Conservation (phyloP, 2,113 vertebrate species). For the Jaculus jaculus region DNA sequence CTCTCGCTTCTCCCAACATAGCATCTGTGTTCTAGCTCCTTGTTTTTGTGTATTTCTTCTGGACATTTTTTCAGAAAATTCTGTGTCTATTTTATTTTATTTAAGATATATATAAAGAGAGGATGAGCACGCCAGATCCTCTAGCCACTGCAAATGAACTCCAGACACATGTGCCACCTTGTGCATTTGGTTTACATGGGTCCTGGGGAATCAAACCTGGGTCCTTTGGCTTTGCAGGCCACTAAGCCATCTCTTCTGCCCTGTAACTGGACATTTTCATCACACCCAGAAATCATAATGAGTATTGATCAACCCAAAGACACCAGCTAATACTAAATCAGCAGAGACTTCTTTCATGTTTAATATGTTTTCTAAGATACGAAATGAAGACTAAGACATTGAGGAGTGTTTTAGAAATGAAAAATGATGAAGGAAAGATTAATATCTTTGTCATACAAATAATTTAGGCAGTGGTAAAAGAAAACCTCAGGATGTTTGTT, state of each 20-base stretch:
- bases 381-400: neutral
- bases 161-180: too few species aligned
- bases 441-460: conserved; percentile 23
- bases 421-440: conserved; percentile 2
- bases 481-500: neutral
- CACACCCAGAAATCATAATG: conserved; percentile 4
- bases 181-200: too few species aligned
- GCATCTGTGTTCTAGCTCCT: neutral
- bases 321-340: neutral
- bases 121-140: too few species aligned
- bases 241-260: too few species aligned
- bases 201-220: too few species aligned
- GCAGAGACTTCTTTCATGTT: conserved; percentile 21
- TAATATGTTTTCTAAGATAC: conserved; percentile 25
- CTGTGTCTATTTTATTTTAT: too few species aligned
- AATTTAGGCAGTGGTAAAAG: conserved; percentile 33
- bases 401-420: conserved; percentile 50
- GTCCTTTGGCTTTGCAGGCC: too few species aligned
- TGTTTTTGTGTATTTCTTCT: neutral
- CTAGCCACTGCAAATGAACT: too few species aligned
- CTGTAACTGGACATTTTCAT: neutral
- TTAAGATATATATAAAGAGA: too few species aligned
- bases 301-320: neutral
- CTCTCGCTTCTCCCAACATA: conserved; percentile 19
- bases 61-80: too few species aligned